Percentiles rank a stretch among this genome's conserved stretches.
phyloP scores from a whole-genome alignment of 2,797 vertebrate genomes.

The Hipposideros larvatus region DNA sequence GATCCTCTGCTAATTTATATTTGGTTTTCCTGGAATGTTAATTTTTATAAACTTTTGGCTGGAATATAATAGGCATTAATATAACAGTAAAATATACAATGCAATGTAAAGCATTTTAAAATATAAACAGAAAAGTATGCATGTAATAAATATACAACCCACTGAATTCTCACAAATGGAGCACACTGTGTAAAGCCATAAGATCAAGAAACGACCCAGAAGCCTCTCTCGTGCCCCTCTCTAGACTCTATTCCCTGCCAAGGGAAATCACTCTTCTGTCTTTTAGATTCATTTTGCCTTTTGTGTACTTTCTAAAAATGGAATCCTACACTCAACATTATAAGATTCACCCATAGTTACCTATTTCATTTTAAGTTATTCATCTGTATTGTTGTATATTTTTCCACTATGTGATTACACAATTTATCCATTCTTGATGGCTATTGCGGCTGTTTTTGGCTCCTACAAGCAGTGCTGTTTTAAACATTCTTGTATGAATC shows the following conservation, averaged over 20 bases:
- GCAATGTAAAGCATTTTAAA: not conserved
- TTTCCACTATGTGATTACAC: not conserved
- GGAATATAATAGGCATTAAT: not conserved
- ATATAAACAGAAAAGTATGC: not conserved
- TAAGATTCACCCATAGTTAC: not conserved
- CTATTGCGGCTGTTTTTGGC: not conserved
- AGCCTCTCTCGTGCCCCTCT: not conserved
- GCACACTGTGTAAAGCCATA: not conserved
- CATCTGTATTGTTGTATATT: not conserved
- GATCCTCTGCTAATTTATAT: slow-evolving; percentile 25
- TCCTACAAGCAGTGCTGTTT: not conserved
- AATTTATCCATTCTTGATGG: slow-evolving; percentile 3
- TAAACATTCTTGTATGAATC: not conserved
- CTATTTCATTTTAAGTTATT: slow-evolving; percentile 32
- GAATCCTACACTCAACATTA: not conserved
- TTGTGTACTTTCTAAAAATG: not conserved
- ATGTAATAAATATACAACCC: not conserved
- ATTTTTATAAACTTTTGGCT: slow-evolving; percentile 33
- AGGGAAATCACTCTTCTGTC: not conserved
- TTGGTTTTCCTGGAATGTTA: slow-evolving; percentile 3
- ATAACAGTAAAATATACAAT: not conserved
- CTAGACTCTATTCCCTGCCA: not conserved
- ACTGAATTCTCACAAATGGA: not conserved
- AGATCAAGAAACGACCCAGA: not conserved
- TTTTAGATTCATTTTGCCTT: slow-evolving; percentile 26